These are phyloP conservation scores for Drosophila monieri DNA, from an alignment of 2,888 invertebrate species.

Conservation along the genomic window DNA sequence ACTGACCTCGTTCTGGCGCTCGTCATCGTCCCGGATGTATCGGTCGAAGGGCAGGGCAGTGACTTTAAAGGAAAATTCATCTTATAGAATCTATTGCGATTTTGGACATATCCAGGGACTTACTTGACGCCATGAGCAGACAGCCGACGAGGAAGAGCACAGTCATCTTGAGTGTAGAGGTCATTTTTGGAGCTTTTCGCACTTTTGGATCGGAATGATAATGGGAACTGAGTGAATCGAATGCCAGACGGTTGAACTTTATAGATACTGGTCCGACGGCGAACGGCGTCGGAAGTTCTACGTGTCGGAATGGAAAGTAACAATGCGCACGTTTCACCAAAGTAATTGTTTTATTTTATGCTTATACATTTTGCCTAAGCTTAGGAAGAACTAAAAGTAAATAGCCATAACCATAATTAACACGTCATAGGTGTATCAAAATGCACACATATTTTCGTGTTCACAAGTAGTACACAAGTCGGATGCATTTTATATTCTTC, in stretches of 20 bases:
- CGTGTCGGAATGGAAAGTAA: constrained; percentile 62
- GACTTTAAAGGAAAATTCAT: constrained; percentile 19
- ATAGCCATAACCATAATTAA: constrained; percentile 46
- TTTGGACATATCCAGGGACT: neutral
- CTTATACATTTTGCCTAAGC: constrained; percentile 26
- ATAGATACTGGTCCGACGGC: constrained; percentile 43
- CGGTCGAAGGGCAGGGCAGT: constrained; percentile 28
- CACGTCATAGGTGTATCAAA: constrained; percentile 13
- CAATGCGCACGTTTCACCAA: constrained; percentile 57
- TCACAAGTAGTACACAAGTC: constrained; percentile 7
- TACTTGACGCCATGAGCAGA: constrained; percentile 42
- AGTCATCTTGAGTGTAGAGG: constrained; percentile 35
- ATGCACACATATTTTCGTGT: neutral
- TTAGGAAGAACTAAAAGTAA: constrained; percentile 21
- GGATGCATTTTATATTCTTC: neutral
- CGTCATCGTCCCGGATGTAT: constrained; percentile 58
- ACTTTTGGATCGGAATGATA: constrained; percentile 36
- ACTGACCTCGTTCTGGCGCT: constrained; percentile 58
- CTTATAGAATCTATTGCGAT: too few relatives aligned
- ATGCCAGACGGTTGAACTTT: constrained; percentile 40
- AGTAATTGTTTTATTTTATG: constrained; percentile 43
- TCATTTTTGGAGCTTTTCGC: constrained; percentile 47
- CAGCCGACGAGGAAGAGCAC: constrained; percentile 43
- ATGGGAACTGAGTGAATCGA: constrained; percentile 42
- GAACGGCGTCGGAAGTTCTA: constrained; percentile 47